phyloP scores from a whole-genome alignment of 1,140 invertebrate species.

The Atta cephalotes region DNA sequence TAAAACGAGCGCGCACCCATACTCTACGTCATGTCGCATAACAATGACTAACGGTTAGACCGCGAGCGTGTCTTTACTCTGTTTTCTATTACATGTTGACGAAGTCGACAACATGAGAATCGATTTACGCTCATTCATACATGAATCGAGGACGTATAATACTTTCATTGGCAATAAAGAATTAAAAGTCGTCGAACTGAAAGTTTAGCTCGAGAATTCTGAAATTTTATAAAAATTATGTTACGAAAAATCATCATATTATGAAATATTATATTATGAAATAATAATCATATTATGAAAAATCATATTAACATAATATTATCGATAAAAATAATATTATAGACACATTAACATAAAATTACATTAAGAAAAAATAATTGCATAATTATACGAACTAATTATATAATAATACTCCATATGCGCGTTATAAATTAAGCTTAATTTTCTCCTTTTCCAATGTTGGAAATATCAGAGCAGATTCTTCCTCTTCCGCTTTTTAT shows the following conservation, averaged over 20 bases:
- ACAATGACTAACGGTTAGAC: slow-evolving; percentile 77
- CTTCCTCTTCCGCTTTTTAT: background rate
- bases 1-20: slow-evolving; percentile 54
- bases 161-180: background rate
- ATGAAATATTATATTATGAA: too few species aligned
- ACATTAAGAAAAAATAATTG: background rate
- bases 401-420: too few species aligned
- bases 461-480: background rate
- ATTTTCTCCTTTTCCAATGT: background rate
- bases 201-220: background rate
- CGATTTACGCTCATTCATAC: slow-evolving; percentile 38
- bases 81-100: slow-evolving; percentile 62
- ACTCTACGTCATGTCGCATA: slow-evolving; percentile 69
- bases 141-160: background rate
- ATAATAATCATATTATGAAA: too few species aligned
- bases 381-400: background rate
- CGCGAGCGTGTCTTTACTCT: slow-evolving; percentile 64
- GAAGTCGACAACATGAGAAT: slow-evolving; percentile 23
- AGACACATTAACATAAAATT: background rate
- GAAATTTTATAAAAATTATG: too few species aligned
- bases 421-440: background rate
- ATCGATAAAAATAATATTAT: too few species aligned
- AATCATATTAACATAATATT: too few species aligned
- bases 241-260: too few species aligned
- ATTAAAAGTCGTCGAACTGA: background rate